Conservation (phyloP, 1,140 invertebrate genomes). For the Caerostris extrusa region DNA sequence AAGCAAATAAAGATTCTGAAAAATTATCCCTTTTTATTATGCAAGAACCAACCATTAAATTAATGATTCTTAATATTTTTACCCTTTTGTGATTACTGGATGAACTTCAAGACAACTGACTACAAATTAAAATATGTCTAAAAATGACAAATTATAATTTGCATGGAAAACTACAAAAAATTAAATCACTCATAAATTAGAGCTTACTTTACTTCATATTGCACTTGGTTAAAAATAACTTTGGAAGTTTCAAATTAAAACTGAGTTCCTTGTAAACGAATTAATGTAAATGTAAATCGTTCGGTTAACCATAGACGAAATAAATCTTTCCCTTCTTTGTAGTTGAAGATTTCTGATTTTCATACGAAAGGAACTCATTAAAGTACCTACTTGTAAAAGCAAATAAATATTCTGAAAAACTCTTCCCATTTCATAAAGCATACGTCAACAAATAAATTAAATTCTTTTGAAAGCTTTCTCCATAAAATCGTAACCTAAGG, state of each 20-base stretch:
- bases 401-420: constrained; percentile 66
- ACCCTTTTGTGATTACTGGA: too few species aligned
- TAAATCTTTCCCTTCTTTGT: constrained; percentile 23
- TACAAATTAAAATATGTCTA: too few species aligned
- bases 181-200: too few species aligned
- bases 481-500: constrained; percentile 44
- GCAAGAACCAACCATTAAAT: constrained; percentile 66
- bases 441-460: constrained; percentile 72
- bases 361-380: constrained; percentile 29
- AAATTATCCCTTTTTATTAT: constrained; percentile 1
- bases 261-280: background rate
- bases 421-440: constrained; percentile 8
- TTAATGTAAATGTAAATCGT: background rate
- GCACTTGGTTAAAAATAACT: background rate
- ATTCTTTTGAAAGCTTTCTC: constrained; percentile 63
- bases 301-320: background rate
- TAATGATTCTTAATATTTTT: background rate
- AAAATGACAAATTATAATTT: too few species aligned
- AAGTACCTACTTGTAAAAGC: constrained; percentile 51
- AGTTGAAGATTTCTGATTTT: background rate
- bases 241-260: constrained; percentile 5
- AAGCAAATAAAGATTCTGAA: constrained; percentile 63
- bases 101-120: too few species aligned
- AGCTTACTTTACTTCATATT: too few species aligned
- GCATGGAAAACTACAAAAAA: too few species aligned